Evolutionary conservation across 37 sponge, comb jelly and placozoan genomes (phyloP).

Genomic region (Lycopodina hypogea): DNA sequence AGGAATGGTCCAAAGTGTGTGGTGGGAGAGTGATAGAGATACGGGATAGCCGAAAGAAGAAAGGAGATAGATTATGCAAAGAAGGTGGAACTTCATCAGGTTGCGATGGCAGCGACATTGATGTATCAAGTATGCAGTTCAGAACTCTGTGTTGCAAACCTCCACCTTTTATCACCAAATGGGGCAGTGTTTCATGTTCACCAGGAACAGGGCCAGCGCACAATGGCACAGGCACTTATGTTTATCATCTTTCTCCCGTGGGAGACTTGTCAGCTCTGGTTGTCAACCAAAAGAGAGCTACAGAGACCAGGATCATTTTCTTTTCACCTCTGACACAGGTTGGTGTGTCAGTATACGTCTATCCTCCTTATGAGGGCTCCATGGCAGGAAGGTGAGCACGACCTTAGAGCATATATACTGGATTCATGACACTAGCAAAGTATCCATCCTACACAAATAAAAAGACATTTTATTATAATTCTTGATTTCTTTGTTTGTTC

Average conservation of each 20-base stretch:
- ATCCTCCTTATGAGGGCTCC: background rate
- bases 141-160: background rate
- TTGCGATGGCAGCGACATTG: background rate
- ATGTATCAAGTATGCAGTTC: slow-evolving; percentile 1
- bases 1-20: background rate
- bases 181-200: slow-evolving; percentile 11
- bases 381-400: slow-evolving; percentile 34
- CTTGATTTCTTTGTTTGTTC: too few relatives aligned
- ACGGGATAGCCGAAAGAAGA: background rate
- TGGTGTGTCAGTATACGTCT: slow-evolving; percentile 18
- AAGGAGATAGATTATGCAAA: background rate
- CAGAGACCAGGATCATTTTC: slow-evolving; percentile 37
- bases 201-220: background rate
- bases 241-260: slow-evolving; percentile 28
- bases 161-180: slow-evolving; percentile 17
- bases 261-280: slow-evolving; percentile 43
- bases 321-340: slow-evolving; percentile 29
- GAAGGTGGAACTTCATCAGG: background rate
- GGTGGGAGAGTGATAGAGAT: background rate
- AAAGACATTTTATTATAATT: too few relatives aligned
- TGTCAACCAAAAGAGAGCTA: slow-evolving; percentile 27
- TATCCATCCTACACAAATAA: background rate
- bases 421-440: background rate
- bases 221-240: slow-evolving; percentile 16
- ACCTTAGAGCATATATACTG: too few relatives aligned